Evolutionary conservation across 2,797 vertebrate genomes (phyloP).

Genomic region (Mus caroli): DNA sequence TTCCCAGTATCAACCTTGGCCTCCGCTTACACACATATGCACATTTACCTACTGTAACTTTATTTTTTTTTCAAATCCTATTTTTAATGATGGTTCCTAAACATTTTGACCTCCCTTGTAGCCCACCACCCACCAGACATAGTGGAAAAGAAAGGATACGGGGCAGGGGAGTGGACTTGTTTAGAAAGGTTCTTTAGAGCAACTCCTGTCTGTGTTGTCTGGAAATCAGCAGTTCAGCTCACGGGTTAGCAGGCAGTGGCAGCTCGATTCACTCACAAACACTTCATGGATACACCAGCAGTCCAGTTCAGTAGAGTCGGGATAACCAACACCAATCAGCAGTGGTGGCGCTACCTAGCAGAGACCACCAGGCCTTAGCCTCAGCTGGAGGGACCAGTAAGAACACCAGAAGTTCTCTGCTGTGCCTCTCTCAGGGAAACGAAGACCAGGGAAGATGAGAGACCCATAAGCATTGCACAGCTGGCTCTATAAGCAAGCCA

Average conservation of each 20-base stretch:
- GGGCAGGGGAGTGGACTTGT: neutral
- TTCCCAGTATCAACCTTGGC: neutral
- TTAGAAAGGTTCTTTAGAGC: neutral
- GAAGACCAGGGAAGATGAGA: too few relatives aligned
- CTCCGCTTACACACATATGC: too few relatives aligned
- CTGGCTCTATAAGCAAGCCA: too few relatives aligned
- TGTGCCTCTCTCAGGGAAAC: too few relatives aligned
- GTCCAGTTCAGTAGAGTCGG: neutral
- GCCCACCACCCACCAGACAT: neutral
- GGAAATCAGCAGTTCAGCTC: neutral
- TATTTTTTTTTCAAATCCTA: neutral
- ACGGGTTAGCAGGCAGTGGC: neutral
- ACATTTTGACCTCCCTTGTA: neutral
- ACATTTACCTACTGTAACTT: neutral
- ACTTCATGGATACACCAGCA: neutral
- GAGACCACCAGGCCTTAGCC: neutral
- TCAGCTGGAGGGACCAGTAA: too few relatives aligned
- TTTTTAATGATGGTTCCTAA: neutral
- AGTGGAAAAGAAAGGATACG: neutral
- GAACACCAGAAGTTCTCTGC: too few relatives aligned
- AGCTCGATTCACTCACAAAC: neutral
- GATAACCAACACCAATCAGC: neutral
- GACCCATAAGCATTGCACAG: too few relatives aligned
- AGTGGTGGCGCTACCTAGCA: neutral
- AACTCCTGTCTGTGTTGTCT: neutral